A percentile compares a stretch with the other conserved stretches of the same genome.
phyloP scores from a whole-genome alignment of 2,888 invertebrate species.

The Eristalinus sepulchralis region DNA sequence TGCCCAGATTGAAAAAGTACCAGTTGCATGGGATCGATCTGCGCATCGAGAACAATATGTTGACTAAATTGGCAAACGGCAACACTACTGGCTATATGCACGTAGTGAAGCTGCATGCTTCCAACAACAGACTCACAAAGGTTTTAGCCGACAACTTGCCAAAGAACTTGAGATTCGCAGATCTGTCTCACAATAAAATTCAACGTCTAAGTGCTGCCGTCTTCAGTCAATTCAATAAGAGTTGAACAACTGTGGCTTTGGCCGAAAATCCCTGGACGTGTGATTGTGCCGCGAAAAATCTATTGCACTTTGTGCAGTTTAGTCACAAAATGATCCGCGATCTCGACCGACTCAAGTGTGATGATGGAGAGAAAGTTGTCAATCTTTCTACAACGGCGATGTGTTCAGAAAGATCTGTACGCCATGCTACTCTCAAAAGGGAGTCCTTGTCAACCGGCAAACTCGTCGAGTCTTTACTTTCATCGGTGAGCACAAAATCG shows the following conservation, averaged over 20 bases:
- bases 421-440: no score
- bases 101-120: constrained; percentile 82
- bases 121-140: constrained; percentile 81
- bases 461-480: no score
- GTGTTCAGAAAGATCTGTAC: constrained; percentile 75
- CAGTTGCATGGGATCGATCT: constrained; percentile 80
- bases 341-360: constrained; percentile 76
- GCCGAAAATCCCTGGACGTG: constrained; percentile 87
- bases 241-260: constrained; percentile 82
- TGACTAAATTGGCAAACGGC: constrained; percentile 78
- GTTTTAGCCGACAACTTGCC: constrained; percentile 81
- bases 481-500: no score
- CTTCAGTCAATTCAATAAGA: constrained; percentile 80
- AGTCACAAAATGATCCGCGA: constrained; percentile 78
- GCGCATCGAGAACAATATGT: constrained; percentile 80
- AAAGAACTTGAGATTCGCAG: constrained; percentile 81
- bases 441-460: no score
- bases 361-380: constrained; percentile 71
- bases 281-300: constrained; percentile 84
- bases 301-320: constrained; percentile 83
- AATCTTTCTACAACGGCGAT: constrained; percentile 78
- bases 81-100: constrained; percentile 80
- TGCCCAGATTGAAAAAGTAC: constrained; percentile 50
- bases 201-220: constrained; percentile 80
- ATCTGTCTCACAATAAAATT: constrained; percentile 84